Base-by-base conservation (phyloP, 2,888 invertebrate species). In the Atherix ibis region DNA sequence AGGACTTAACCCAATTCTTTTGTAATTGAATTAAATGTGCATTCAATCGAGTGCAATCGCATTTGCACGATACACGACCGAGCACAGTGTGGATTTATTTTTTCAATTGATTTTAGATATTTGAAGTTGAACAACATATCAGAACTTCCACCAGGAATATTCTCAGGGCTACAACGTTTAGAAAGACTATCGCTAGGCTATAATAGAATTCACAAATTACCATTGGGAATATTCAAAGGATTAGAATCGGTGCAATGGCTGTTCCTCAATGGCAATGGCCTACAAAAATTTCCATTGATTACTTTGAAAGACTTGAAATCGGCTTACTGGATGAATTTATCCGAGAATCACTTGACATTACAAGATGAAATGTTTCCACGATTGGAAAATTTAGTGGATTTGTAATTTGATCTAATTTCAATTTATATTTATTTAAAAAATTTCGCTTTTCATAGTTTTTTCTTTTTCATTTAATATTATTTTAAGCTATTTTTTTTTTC, bases 391-490 rank as follows among this genome's bases (percentile, higher is more conserved):
- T 48, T 71, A 9, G 48, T 43, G 34, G 65, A 68, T 45, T 48
- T 70, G 69, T 69, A 54, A 64, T 64, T 58, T 43, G 37, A 17
- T 18, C 29, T 27, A n/a, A n/a, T n/a, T n/a, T n/a, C n/a, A n/a
- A n/a, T n/a, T n/a, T n/a, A n/a, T n/a, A n/a, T n/a, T n/a, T n/a
- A n/a, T n/a, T n/a, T n/a, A n/a, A n/a, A n/a, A n/a, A n/a, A n/a
- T n/a, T n/a, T n/a, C n/a, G n/a, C n/a, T n/a, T n/a, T n/a, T n/a
- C n/a, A n/a, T n/a, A n/a, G n/a, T n/a, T n/a, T n/a, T n/a, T n/a
- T n/a, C n/a, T n/a, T n/a, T n/a, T n/a, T n/a, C n/a, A n/a, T n/a
- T n/a, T n/a, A n/a, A n/a, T n/a, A n/a, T n/a, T n/a, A n/a, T n/a
- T n/a, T n/a, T n/a, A n/a, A n/a, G n/a, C n/a, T n/a, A n/a, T n/a